Conservation (phyloP, 2,888 invertebrate genomes). For the Acleris laterana region DNA sequence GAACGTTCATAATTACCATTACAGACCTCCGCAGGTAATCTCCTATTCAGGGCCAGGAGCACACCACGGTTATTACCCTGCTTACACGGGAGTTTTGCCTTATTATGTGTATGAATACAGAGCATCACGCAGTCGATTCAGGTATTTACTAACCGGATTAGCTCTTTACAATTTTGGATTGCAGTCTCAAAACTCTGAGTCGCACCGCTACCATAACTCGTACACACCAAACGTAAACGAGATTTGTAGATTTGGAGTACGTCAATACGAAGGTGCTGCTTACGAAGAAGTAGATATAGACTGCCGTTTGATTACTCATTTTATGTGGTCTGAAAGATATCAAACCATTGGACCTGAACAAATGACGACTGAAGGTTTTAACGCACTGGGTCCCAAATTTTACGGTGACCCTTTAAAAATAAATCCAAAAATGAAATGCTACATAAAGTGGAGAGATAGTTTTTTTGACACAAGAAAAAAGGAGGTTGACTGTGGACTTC, state of each 20-base stretch:
- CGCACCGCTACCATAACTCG: background rate
- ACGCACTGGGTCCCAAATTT: constrained; percentile 25
- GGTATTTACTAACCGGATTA: constrained; percentile 16
- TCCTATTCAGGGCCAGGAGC: background rate
- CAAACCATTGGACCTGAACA: background rate
- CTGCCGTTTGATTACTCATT: constrained; percentile 29
- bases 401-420: constrained; percentile 14
- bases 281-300: constrained; percentile 22
- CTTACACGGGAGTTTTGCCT: constrained; percentile 12
- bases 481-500: constrained; percentile 18
- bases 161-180: constrained; percentile 29
- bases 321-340: constrained; percentile 6
- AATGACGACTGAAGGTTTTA: background rate
- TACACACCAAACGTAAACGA: constrained; percentile 11
- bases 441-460: constrained; percentile 16
- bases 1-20: constrained; percentile 16
- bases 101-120: constrained; percentile 21
- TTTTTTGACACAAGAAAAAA: background rate
- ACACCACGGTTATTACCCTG: constrained; percentile 3
- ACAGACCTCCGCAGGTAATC: constrained; percentile 12
- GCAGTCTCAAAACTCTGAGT: background rate
- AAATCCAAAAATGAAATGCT: constrained; percentile 22
- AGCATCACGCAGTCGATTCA: constrained; percentile 21
- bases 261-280: background rate
- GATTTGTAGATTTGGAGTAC: constrained; percentile 23